Evolutionary conservation across 2,797 vertebrate species (phyloP), one percentile per base, ranked within the genome.

Genomic region (Zenarchopterus dispar): DNA sequence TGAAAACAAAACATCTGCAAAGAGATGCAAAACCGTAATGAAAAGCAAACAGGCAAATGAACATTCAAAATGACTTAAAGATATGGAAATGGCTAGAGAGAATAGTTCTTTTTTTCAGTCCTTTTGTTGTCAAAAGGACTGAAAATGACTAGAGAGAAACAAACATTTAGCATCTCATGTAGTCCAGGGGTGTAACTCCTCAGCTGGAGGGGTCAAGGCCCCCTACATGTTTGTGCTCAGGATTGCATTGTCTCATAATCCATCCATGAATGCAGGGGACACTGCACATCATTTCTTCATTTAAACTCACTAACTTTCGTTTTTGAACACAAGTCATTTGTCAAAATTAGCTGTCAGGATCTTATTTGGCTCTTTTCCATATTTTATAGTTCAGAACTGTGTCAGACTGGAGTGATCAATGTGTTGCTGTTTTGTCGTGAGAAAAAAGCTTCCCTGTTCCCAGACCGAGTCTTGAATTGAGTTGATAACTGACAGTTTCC

Each of bases 401-500:
- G 63, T 78, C 70, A 46, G 44, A 18, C 41, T 41, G 2, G 6
- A 70, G 26, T 5, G 31, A 58, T 63, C 8, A 16, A 8, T 58
- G 9, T 3, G 0, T 45, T 55, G 28, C 6, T 39, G 7, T 36
- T 62, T 10, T 57, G 9, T 10, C 11, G 33, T 55, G 21, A 26
- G 53, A 17, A 45, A 63, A 45, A 18, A 17, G 33, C 46, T 76
- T 65, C 21, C 18, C 46, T 52, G 52, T 69, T 70, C 47, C 52
- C 51, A 57, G 23, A 48, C 4, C 53, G 45, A 54, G 28, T 71
- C 48, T 44, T 22, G 47, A 60, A 57, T 45, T 56, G 50, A 77
- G 33, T 50, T 64, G 6, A 56, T 54, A 75, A 58, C 42, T 54
- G 56, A 36, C 31, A 46, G 36, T 71, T 71, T 73, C 63, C 41